These are phyloP conservation scores for Diploptera punctata DNA, from an alignment of 2,888 invertebrate genomes.

Conservation along the genomic window DNA sequence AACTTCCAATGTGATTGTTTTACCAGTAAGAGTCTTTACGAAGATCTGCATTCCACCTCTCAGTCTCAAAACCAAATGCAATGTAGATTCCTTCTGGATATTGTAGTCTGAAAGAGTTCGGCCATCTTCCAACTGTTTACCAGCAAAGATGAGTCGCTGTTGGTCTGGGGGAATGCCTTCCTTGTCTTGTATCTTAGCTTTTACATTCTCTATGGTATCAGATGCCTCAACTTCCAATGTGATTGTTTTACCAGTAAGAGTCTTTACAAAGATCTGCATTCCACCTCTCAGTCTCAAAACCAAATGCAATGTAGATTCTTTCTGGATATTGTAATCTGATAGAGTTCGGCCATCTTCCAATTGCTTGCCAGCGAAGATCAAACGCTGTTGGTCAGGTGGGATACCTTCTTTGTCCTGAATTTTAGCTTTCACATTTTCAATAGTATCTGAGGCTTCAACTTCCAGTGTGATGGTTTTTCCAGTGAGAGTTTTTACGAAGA, in stretches of 20 bases:
- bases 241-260: conserved; percentile 55
- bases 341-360: conserved; percentile 8
- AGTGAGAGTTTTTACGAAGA: conserved; percentile 17
- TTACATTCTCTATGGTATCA: not conserved
- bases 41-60: conserved; percentile 65
- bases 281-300: conserved; percentile 41
- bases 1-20: conserved; percentile 56
- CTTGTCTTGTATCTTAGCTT: not conserved
- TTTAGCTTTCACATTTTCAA: conserved; percentile 21
- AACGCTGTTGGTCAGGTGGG: not conserved
- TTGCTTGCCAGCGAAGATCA: conserved; percentile 22
- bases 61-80: conserved; percentile 63
- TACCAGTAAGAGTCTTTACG: conserved; percentile 57
- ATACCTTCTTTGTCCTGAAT: conserved; percentile 21
- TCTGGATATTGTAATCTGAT: conserved; percentile 8
- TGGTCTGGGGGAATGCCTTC: not conserved
- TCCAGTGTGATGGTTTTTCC: conserved; percentile 23
- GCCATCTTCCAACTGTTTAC: conserved; percentile 55
- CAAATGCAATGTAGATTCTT: not conserved
- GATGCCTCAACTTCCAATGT: not conserved
- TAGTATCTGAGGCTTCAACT: conserved; percentile 13
- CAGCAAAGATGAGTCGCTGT: not conserved
- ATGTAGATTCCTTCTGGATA: conserved; percentile 56
- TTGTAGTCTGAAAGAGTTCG: not conserved
- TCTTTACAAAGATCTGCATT: conserved; percentile 59